phyloP scores from a whole-genome alignment of 2,888 invertebrate species.

The Chironomus riparius region DNA sequence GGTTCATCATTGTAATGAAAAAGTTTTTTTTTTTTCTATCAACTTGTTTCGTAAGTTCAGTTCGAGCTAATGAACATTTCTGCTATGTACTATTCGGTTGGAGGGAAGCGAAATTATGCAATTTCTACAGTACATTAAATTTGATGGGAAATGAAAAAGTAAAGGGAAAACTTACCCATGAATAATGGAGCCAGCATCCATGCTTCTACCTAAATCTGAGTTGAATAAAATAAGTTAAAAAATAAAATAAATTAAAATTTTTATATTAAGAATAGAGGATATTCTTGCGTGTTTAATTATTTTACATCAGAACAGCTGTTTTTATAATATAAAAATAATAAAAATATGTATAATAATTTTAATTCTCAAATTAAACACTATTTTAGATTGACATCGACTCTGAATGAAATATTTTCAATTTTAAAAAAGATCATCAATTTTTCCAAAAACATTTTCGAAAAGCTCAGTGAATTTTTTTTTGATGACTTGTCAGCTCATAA shows the following conservation, averaged over 20 bases:
- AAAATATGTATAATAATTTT: no score
- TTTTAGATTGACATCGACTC: no score
- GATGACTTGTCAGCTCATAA: no score
- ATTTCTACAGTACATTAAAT: neutral
- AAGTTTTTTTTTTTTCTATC: neutral
- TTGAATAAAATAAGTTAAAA: neutral
- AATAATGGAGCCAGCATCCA: conserved; percentile 41
- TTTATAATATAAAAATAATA: no score
- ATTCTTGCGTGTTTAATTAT: no score
- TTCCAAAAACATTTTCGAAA: no score
- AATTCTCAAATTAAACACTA: no score
- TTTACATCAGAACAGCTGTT: no score
- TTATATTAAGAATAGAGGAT: neutral
- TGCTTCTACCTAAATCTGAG: conserved; percentile 27
- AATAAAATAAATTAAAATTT: neutral
- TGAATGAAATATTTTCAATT: no score
- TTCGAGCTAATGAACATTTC: neutral
- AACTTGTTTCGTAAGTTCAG: neutral
- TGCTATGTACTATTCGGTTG: neutral
- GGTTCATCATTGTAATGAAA: neutral
- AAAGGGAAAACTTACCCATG: conserved; percentile 38
- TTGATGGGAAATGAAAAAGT: neutral
- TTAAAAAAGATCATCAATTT: no score
- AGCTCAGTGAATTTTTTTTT: no score
- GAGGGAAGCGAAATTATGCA: neutral